Evolutionary conservation across 2,797 vertebrate genomes (phyloP).

Genomic region (Columba guinea): DNA sequence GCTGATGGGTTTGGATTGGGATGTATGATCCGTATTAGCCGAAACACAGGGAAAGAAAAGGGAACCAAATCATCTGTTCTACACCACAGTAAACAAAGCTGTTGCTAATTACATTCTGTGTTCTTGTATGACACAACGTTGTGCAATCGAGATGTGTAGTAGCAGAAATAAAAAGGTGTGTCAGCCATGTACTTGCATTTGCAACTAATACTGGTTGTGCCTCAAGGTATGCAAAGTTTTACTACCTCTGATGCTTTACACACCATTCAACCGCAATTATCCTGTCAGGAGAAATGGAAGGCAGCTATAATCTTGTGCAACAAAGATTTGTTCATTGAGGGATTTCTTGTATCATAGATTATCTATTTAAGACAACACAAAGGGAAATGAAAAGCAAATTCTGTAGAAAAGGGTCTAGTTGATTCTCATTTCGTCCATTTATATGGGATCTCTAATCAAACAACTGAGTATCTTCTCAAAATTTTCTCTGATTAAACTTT

Average conservation of each 20-base stretch:
- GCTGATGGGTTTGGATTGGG: background rate
- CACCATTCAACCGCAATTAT: background rate
- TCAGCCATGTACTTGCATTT: background rate
- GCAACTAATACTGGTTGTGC: background rate
- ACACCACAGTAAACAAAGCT: background rate
- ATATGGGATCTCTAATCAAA: background rate
- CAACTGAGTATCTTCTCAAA: background rate
- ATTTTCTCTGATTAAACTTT: background rate
- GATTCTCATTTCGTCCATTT: background rate
- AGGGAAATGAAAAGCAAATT: background rate
- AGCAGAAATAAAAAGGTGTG: background rate
- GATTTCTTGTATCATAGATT: background rate
- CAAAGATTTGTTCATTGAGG: background rate
- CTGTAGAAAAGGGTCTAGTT: background rate
- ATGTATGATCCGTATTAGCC: background rate
- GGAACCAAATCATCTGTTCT: background rate
- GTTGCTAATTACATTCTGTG: background rate
- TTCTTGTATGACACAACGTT: background rate
- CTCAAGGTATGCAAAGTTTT: background rate
- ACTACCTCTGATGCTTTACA: background rate
- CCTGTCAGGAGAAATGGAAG: background rate
- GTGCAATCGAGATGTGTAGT: background rate
- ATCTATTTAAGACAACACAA: background rate
- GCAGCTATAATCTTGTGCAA: background rate
- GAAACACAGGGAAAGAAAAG: background rate